phyloP scores from a whole-genome alignment of 2,797 vertebrate species.

The Lepus townsendii region DNA sequence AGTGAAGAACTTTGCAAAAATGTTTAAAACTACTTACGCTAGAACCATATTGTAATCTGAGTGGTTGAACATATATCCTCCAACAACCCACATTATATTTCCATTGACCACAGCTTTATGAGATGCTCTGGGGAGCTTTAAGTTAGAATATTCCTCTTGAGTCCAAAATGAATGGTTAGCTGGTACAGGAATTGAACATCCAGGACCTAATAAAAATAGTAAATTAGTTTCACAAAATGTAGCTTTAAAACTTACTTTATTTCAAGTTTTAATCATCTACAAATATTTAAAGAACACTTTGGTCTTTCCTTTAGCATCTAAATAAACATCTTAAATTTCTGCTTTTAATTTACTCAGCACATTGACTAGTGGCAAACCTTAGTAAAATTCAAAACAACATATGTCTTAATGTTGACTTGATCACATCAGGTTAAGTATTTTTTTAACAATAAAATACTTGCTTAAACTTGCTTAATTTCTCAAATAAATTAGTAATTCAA shows the following conservation, averaged over 20 bases:
- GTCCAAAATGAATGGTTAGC: slow-evolving; percentile 96
- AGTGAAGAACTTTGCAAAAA: slow-evolving; percentile 51
- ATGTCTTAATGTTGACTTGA: slow-evolving; percentile 32
- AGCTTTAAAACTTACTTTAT: slow-evolving; percentile 57
- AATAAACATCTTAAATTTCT: slow-evolving; percentile 44
- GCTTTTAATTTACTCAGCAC: slow-evolving; percentile 62
- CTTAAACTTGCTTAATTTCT: slow-evolving; percentile 17
- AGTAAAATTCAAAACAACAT: slow-evolving; percentile 67
- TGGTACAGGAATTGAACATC: slow-evolving; percentile 94
- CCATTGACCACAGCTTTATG: slow-evolving; percentile 95
- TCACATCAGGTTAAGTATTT: slow-evolving; percentile 51
- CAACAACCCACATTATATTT: slow-evolving; percentile 96
- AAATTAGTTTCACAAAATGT: slow-evolving; percentile 63
- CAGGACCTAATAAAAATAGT: slow-evolving; percentile 91
- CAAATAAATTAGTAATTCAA: slow-evolving; percentile 56
- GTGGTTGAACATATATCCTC: slow-evolving; percentile 98
- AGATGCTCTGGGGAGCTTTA: slow-evolving; percentile 94
- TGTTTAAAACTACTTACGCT: slow-evolving; percentile 93
- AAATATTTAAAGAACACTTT: slow-evolving; percentile 53
- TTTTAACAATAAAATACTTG: slow-evolving; percentile 52
- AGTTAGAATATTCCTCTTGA: slow-evolving; percentile 90
- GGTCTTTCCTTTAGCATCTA: slow-evolving; percentile 48
- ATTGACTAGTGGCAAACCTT: slow-evolving; percentile 32
- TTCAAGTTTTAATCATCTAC: slow-evolving; percentile 64
- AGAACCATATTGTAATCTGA: slow-evolving; percentile 96